Evolutionary conservation across 2,888 invertebrate species (phyloP), one percentile per base, ranked within the genome.

Genomic region (Beris chalybata): DNA sequence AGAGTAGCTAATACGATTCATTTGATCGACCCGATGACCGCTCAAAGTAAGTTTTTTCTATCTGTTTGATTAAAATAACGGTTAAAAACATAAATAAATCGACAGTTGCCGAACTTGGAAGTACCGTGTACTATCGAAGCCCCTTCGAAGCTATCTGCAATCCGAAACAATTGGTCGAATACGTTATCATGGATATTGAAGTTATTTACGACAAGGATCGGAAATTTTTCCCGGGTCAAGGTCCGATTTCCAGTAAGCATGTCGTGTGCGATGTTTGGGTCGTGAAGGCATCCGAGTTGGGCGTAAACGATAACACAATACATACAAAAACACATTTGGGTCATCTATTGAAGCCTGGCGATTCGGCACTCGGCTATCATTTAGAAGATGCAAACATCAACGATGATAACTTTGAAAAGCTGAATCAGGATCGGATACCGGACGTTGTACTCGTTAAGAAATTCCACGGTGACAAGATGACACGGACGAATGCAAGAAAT

Each of bases 361-460:
- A 99, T 79, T 89, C 91, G 1, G 97, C 90, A 32, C 80, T 97
- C 70, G 97, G 97, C 89, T 96, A 85, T 82, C 95, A 96, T 78
- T 79, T 99, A 57, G 85, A 86, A 43, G 95, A 96, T 75, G 89
- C 92, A 31, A 99, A 99, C 78, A 86, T 95, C 50, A 99, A 99
- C 77, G 92, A 99, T 77, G 77, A 78, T 0, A 88, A 94, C 77
- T 91, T 95, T 76, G 97, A 99, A 69, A 91, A 92, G 75, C 78
- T 99, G 72, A 83, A 87, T 67, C 79, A 81, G 48, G 85, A 84
- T 69, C 75, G 76, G 11, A 78, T 97, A 38, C 96, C 97, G 0
- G 97, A 98, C 82, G 91, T 98, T 65, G 87, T 98, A 67, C 82
- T 99, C n/a, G 93, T 97, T 9, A 96, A 95, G 83, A 99, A 99